These are phyloP conservation scores for Eupithecia centaureata DNA, from an alignment of 2,888 invertebrate genomes.

Conservation along the genomic window DNA sequence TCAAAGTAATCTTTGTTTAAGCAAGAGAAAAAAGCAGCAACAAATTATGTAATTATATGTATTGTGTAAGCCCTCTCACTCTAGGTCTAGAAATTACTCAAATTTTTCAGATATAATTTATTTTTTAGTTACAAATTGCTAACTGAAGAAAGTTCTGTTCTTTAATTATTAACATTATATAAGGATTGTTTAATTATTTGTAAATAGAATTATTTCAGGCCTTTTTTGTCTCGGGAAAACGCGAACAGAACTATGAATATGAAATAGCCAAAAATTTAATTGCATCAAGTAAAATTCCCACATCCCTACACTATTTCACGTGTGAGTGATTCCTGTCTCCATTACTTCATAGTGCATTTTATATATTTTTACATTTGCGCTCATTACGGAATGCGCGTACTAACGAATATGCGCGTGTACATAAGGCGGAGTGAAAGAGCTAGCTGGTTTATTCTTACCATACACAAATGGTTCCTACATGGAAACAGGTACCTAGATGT, in stretches of 20 bases:
- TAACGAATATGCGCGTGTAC: conserved; percentile 60
- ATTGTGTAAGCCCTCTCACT: too few species aligned
- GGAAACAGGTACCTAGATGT: neutral
- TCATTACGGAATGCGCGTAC: conserved; percentile 77
- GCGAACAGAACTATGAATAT: too few species aligned
- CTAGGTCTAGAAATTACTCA: too few species aligned
- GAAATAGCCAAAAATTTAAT: neutral
- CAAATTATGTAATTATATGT: too few species aligned
- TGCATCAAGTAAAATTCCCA: neutral
- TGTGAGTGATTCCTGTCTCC: conserved; percentile 13
- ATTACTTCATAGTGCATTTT: conserved; percentile 55
- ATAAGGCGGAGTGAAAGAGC: conserved; percentile 20
- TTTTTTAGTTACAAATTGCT: too few species aligned
- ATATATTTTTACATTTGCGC: conserved; percentile 73
- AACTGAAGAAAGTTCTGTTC: too few species aligned
- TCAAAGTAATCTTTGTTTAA: too few species aligned
- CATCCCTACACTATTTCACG: conserved; percentile 9
- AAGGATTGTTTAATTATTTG: too few species aligned
- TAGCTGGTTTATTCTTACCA: neutral
- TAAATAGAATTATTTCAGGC: neutral
- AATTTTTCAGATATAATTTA: too few species aligned
- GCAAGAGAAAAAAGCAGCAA: too few species aligned
- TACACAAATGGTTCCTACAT: neutral
- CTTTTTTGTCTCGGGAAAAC: neutral
- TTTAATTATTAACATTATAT: too few species aligned